These are phyloP conservation scores for Eupeodes corollae DNA, from an alignment of 1,140 invertebrate species.

Conservation along the genomic window DNA sequence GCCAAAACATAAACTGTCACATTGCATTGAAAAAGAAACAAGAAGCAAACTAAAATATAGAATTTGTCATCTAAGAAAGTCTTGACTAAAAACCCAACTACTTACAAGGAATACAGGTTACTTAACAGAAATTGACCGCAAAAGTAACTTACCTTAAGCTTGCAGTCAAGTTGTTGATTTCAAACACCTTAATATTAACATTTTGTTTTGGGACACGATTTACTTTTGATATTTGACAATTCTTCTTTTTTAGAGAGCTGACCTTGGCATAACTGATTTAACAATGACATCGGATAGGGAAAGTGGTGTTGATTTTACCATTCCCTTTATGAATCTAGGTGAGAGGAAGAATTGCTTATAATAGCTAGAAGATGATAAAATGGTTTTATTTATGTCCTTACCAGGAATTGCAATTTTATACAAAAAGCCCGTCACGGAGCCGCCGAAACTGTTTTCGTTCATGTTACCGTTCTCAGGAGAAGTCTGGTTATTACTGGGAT, in stretches of 20 bases:
- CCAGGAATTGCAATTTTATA: constrained; percentile 64
- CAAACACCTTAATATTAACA: too few species aligned
- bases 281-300: constrained; percentile 80
- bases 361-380: not conserved
- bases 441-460: constrained; percentile 68
- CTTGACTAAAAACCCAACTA: too few species aligned
- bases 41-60: too few species aligned
- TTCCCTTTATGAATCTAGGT: constrained; percentile 85
- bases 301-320: constrained; percentile 79
- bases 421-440: constrained; percentile 54
- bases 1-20: too few species aligned
- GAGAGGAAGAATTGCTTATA: constrained; percentile 11
- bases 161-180: too few species aligned
- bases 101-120: too few species aligned
- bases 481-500: constrained; percentile 66
- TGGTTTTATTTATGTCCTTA: not conserved
- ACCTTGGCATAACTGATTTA: constrained; percentile 80
- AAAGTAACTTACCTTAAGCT: too few species aligned
- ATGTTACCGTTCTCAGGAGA: constrained; percentile 65
- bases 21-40: too few species aligned
- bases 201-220: too few species aligned
- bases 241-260: constrained; percentile 53
- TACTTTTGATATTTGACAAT: too few species aligned
- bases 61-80: too few species aligned
- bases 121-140: too few species aligned